Evolutionary conservation across 2,113 vertebrate species (phyloP), one percentile per base, ranked within the genome.

Genomic region (Mormoops blainvillei): DNA sequence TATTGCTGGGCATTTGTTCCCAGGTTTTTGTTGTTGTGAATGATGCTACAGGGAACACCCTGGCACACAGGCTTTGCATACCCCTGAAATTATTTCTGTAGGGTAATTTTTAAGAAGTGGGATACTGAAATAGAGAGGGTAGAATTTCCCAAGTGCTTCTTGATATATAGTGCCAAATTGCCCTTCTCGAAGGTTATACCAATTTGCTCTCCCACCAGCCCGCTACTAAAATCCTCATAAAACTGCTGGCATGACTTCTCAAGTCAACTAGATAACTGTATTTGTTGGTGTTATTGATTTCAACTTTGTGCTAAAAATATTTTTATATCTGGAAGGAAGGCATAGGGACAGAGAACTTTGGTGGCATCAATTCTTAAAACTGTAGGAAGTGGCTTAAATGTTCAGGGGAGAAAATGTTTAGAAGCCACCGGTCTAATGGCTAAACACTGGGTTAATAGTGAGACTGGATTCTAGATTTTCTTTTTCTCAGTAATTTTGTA

Each of bases 221-320:
- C 50, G 76, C 91, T 89, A 28, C 94, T 89, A 33, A 95, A 91
- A 77, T 94, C 92, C 91, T 95, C 84, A 82, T 89, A 77, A 96
- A 96, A 86, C 88, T 96, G 95, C 95, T 95, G 24, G 82, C 94
- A 71, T 91, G 96, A 80, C 95, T 97, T 93, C 95, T 84, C 83
- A 61, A 68, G 78, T 82, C 96, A 93, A 28, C 82, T 89, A 91
- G 93, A 91, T 97, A 89, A 96, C 95, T 91, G 70, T 96, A 76
- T 97, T 96, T 97, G 92, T 92, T 89, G 97, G 83, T 87, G 71
- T 87, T 96, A 97, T 94, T 80, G 97, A 97, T 97, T 97, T 97
- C 93, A 94, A 87, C 91, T 96, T 97, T 96, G 97, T 97, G 95
- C 97, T 98, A 96, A 96, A 98, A 96, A 89, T 97, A 96, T 65